Conservation (phyloP, 2,888 invertebrate species). For the Hydrotaea cyrtoneurina region DNA sequence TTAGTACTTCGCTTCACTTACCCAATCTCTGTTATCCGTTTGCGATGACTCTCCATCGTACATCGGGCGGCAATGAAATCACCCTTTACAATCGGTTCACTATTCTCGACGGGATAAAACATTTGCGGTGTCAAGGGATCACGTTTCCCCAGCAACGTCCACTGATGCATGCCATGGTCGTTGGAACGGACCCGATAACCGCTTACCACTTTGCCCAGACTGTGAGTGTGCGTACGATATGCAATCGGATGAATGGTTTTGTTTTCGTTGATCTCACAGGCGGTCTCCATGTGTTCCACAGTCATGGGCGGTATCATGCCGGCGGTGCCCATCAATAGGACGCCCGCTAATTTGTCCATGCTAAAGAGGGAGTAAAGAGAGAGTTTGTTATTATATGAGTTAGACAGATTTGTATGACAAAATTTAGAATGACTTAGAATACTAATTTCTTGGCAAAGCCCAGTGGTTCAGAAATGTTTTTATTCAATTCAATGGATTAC, state of each 20-base stretch:
- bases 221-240: slow-evolving; percentile 96
- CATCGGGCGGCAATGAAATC: slow-evolving; percentile 94
- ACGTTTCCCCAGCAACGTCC: slow-evolving; percentile 92
- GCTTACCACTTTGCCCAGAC: slow-evolving; percentile 91
- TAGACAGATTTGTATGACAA: no score
- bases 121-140: slow-evolving; percentile 95
- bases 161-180: slow-evolving; percentile 84
- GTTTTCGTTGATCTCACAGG: slow-evolving; percentile 90
- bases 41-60: slow-evolving; percentile 91
- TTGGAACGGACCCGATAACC: slow-evolving; percentile 88
- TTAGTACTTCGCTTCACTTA: no score
- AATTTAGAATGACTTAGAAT: no score
- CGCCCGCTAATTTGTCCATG: slow-evolving; percentile 93
- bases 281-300: slow-evolving; percentile 93
- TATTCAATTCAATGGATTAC: no score
- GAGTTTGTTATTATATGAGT: no score
- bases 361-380: slow-evolving; percentile 80
- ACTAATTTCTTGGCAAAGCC: no score
- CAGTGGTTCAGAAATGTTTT: no score
- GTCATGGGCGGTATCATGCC: slow-evolving; percentile 88
- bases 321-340: slow-evolving; percentile 92
- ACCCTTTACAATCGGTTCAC: slow-evolving; percentile 84
- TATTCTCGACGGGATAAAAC: slow-evolving; percentile 92
- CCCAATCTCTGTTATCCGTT: slow-evolving; percentile 87
- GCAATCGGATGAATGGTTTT: slow-evolving; percentile 96